These are phyloP conservation scores for Hetaerina americana DNA, from an alignment of 1,140 invertebrate genomes.

Conservation along the genomic window DNA sequence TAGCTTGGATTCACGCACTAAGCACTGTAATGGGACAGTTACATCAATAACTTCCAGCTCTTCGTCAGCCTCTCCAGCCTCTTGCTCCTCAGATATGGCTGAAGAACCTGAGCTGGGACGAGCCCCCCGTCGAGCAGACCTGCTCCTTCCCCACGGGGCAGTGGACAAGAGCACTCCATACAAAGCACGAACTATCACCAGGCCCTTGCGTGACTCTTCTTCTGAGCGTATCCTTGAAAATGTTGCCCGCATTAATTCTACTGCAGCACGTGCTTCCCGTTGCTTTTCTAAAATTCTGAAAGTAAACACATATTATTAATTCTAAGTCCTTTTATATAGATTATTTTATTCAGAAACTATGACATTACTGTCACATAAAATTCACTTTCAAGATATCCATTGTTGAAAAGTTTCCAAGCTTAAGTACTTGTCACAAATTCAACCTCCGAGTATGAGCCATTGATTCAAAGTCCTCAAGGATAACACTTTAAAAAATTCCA, in stretches of 20 bases:
- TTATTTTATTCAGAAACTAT: background rate
- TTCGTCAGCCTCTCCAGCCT: background rate
- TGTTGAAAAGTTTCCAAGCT: too few relatives aligned
- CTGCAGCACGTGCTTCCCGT: constrained; percentile 67
- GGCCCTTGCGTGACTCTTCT: constrained; percentile 62
- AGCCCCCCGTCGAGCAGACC: background rate
- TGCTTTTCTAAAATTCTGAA: constrained; percentile 62
- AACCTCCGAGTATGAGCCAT: too few relatives aligned
- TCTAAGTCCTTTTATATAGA: constrained; percentile 7
- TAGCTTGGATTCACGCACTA: constrained; percentile 82
- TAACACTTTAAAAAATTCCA: too few relatives aligned
- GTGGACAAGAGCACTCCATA: constrained; percentile 42
- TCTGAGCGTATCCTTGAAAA: constrained; percentile 59
- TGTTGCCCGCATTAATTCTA: constrained; percentile 76
- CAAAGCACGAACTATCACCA: constrained; percentile 75
- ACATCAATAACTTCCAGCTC: constrained; percentile 54
- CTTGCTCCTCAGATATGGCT: background rate
- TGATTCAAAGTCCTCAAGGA: too few relatives aligned
- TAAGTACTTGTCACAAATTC: too few relatives aligned
- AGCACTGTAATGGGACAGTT: constrained; percentile 81
- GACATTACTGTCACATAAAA: too few relatives aligned
- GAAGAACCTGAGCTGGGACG: too few relatives aligned
- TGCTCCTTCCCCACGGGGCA: background rate
- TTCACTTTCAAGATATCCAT: too few relatives aligned
- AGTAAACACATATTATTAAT: constrained; percentile 9